Base-by-base conservation (phyloP, 1,140 invertebrate genomes). In the Musca vetustissima region DNA sequence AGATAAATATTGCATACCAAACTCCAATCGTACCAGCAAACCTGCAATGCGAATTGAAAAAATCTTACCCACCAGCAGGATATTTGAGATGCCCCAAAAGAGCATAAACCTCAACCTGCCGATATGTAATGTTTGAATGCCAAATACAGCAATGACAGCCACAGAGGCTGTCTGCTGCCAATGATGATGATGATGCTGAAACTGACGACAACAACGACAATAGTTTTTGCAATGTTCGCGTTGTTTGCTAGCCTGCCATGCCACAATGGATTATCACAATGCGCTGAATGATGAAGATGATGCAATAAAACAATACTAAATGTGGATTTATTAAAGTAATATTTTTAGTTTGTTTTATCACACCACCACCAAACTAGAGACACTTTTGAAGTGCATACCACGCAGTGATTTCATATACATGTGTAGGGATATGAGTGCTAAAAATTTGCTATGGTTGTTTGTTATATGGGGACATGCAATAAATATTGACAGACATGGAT, bases 41-140 rank as follows among this genome's bases (percentile, higher is more conserved):
- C 24, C n/a, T 17, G 32, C 15, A 36, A 36, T 36, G 9, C n/a
- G 36, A 61, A 43, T 19, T 17, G 17, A 32, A 61, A 61, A 61
- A 61, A 61, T 36, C 28, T 61, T 77, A 79, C 77, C 77, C 77
- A 79, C 77, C 77, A 79, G 77, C 77, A 79, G 77, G 77, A 79
- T 79, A 77, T 79, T 79, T 77, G 73, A 79, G 77, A 79, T 74
- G 66, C 66, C 52, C 66, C 66, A 67, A 53, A 43, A 36, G 64
- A 52, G 49, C 64, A 32, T 66, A 32, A 49, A 50, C 47, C 43
- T 66, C 64, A 66, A 52, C 64, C 64, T 49, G 64, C 32, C 52
- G 52, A 24, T 43, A 43, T 43, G 11, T 43, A 43, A 43, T 43
- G 11, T 7, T 4, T 8, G 52, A 53, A 21, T 21, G 52, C 52